These are phyloP conservation scores for Bugulina stolonifera DNA, from an alignment of 2,888 invertebrate species.

Conservation along the genomic window DNA sequence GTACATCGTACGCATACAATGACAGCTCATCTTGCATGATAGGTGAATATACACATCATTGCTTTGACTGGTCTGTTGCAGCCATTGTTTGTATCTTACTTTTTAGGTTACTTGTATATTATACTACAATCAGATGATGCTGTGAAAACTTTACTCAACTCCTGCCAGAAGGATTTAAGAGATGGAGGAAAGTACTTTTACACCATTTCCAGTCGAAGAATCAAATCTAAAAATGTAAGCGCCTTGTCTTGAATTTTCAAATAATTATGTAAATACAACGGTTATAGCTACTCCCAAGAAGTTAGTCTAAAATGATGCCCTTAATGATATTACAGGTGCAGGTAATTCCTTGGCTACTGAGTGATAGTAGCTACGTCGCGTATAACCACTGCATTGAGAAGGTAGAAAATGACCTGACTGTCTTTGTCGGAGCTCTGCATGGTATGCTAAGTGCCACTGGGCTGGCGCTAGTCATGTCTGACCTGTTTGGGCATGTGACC, in stretches of 20 bases:
- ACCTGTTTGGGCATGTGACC: conserved; percentile 11
- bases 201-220: conserved; percentile 79
- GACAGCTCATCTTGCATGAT: no score
- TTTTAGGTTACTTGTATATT: conserved; percentile 80
- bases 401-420: neutral
- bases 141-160: conserved; percentile 75
- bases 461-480: conserved; percentile 3
- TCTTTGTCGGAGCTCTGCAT: conserved; percentile 15
- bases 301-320: no score
- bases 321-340: conserved; percentile 22
- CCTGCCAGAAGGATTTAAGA: conserved; percentile 67
- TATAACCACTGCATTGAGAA: neutral
- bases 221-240: conserved; percentile 76
- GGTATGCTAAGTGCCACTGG: conserved; percentile 9
- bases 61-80: no score
- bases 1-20: no score
- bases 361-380: neutral
- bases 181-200: conserved; percentile 74
- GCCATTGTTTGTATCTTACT: no score
- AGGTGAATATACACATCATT: no score
- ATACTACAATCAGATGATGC: conserved; percentile 89
- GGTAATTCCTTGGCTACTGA: conserved; percentile 23
- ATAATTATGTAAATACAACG: no score
- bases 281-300: no score
- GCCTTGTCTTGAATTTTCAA: no score